Conservation (phyloP, 2,113 vertebrate genomes). For the Butorides virescens region DNA sequence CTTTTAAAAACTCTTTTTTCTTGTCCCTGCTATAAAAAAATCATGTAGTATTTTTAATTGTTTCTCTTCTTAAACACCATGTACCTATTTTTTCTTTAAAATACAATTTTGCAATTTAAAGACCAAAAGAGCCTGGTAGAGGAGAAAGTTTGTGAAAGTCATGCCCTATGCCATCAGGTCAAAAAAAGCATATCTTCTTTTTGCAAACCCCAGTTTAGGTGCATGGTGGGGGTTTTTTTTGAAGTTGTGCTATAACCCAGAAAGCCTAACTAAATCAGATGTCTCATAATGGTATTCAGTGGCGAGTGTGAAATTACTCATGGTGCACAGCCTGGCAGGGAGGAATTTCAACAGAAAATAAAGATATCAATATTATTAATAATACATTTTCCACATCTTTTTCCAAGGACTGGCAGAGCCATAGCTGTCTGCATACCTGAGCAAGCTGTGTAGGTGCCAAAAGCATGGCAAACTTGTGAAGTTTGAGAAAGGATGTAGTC, state of each 20-base stretch:
- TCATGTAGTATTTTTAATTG: not conserved
- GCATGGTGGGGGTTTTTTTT: not conserved
- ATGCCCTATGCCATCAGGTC: not conserved
- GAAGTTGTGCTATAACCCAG: not conserved
- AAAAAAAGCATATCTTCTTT: not conserved
- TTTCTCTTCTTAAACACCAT: not conserved
- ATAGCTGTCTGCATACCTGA: not conserved
- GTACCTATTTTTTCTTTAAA: not conserved
- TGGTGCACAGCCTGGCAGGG: not conserved
- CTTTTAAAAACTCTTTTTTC: not conserved
- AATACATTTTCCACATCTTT: not conserved
- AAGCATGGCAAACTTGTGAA: not conserved
- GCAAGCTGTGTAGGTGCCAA: not conserved
- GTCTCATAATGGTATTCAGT: not conserved
- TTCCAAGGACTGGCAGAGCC: not conserved
- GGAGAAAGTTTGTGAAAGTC: not conserved
- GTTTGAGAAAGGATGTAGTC: not conserved
- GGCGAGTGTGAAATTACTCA: not conserved
- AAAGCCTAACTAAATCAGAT: not conserved
- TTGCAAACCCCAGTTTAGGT: not conserved
- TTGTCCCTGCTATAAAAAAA: not conserved
- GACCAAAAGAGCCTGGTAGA: rapidly evolving
- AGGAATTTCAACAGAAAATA: not conserved
- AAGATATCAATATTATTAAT: not conserved
- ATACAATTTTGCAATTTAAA: not conserved